Evolutionary conservation across 1,140 invertebrate genomes (phyloP), one percentile per base, ranked within the genome.

Genomic region (Ganaspis sp.): DNA sequence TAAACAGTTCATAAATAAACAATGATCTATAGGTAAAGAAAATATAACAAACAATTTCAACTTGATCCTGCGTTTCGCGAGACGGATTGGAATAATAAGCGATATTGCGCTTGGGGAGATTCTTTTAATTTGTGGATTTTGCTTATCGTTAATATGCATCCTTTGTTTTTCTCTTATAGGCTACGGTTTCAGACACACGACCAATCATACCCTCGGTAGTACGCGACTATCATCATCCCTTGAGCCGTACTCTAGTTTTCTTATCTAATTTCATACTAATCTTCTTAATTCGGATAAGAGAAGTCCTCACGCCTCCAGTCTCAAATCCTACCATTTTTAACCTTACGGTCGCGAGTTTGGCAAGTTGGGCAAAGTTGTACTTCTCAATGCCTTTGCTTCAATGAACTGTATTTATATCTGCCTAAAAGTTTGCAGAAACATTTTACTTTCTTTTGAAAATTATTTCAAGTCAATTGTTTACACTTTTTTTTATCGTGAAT

Each of bases 1-100:
- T 90, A 90, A 91, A 90, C 89, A 90, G 86, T 86, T 89, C 84
- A 90, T 90, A 91, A 91, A 91, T 91, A 90, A 91, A 91, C 90
- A 90, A 90, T 90, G 83, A 88, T 87, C 83, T 90, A 87, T 86
- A 84, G 75, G 80, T 86, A 89, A 89, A 88, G 87, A 88, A 90
- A 87, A 90, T 89, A 90, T 90, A 91, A 91, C 89, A 90, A 90
- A 89, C 86, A 87, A 89, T 87, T 84, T 86, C 70, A 85, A 81
- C 77, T 86, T 82, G 71, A 85, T 87, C 72, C 72, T 77, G 78
- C 78, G 54, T 75, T 85, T 77, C 81, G 84, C 80, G 74, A 79
- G 79, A 87, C 81, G 84, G 79, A 87, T 83, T 86, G 79, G 80
- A 74, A 45, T 81, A 58, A 70, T 77, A 78, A 34, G 4, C 74